A percentile compares a stretch with the other conserved stretches of the same genome.
Conservation (phyloP, 2,888 invertebrate species). For the Alloscopus bannaensis region DNA sequence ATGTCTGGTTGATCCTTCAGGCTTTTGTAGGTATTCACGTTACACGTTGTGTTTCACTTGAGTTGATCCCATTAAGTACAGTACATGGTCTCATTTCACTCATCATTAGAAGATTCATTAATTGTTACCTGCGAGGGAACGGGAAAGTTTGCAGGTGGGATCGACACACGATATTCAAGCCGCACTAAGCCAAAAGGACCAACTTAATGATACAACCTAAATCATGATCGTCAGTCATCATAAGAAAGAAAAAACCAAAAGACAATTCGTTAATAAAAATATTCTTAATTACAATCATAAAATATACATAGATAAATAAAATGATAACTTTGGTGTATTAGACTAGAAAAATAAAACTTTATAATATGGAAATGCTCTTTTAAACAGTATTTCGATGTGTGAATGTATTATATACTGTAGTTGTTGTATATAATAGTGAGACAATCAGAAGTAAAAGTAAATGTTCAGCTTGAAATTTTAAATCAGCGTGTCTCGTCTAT, state of each 20-base stretch:
- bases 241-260: conserved; percentile 39
- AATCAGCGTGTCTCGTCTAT: conserved; percentile 59
- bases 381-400: conserved; percentile 13
- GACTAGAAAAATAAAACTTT: conserved; percentile 37
- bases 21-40: conserved; percentile 42
- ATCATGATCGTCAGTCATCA: conserved; percentile 2
- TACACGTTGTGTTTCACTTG: conserved; percentile 54
- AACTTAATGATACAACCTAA: conserved; percentile 66
- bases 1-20: conserved; percentile 60
- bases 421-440: not conserved
- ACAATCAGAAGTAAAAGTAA: conserved; percentile 40
- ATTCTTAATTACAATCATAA: not conserved
- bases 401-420: conserved; percentile 12
- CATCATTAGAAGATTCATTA: conserved; percentile 36
- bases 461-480: conserved; percentile 69
- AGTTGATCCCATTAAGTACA: conserved; percentile 57
- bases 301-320: conserved; percentile 16
- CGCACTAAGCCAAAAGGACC: conserved; percentile 66
- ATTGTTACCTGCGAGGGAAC: conserved; percentile 53
- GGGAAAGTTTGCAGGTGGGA: conserved; percentile 55
- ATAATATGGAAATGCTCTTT: conserved; percentile 8
- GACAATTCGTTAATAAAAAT: conserved; percentile 17
- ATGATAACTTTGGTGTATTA: not conserved
- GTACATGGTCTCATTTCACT: conserved; percentile 42
- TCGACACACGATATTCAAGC: conserved; percentile 59